These are phyloP conservation scores for Zaprionus taronus DNA, from an alignment of 1,140 invertebrate genomes.

Conservation along the genomic window DNA sequence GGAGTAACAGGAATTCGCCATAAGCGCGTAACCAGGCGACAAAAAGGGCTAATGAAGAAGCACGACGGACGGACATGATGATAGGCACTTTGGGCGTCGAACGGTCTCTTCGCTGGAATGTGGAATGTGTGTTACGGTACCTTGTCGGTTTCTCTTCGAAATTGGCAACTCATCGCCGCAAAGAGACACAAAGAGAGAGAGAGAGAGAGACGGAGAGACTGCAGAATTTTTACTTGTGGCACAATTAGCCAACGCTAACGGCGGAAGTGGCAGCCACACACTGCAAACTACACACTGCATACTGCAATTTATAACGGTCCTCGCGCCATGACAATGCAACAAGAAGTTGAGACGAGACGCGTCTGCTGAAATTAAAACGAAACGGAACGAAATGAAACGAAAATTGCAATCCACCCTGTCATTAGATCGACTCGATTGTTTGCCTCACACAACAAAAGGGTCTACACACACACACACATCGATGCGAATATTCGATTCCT, in stretches of 20 bases:
- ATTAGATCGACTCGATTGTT: constrained; percentile 76
- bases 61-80: constrained; percentile 23
- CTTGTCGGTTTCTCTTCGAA: not conserved
- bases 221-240: constrained; percentile 9
- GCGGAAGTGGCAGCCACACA: constrained; percentile 46
- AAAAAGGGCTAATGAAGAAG: constrained; percentile 41
- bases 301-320: constrained; percentile 72
- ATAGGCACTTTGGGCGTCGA: constrained; percentile 37
- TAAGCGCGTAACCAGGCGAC: constrained; percentile 42
- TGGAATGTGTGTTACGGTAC: not conserved
- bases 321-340: constrained; percentile 57
- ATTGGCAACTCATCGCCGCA: not conserved
- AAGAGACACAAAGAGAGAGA: not conserved
- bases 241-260: constrained; percentile 45
- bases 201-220: not conserved
- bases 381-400: constrained; percentile 29
- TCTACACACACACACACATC: constrained; percentile 19
- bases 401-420: constrained; percentile 79
- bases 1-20: constrained; percentile 25
- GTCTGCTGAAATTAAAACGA: constrained; percentile 66
- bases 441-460: constrained; percentile 36
- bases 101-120: not conserved
- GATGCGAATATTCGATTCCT: constrained; percentile 22
- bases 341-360: constrained; percentile 27
- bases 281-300: not conserved